Evolutionary conservation across 1,140 invertebrate genomes (phyloP).

Genomic region (Ganaspis sp.): DNA sequence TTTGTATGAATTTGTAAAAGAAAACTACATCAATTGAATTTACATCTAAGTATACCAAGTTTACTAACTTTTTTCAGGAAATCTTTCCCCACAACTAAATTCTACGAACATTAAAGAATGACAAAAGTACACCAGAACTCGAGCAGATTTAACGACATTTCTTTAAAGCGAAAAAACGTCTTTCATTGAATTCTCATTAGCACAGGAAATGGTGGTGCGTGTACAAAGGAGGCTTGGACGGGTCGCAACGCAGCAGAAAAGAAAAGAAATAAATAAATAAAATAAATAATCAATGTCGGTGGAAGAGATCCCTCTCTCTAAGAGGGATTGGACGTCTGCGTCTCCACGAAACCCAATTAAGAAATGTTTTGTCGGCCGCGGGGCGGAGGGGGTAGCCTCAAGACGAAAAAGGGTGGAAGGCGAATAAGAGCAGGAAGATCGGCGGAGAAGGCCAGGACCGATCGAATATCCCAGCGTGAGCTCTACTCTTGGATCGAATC

Average conservation of each 20-base stretch:
- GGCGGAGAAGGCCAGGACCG: conserved; percentile 60
- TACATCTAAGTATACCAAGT: too few species aligned
- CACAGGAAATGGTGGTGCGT: conserved; percentile 51
- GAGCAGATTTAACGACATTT: too few species aligned
- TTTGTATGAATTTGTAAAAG: too few species aligned
- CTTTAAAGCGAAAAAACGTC: conserved; percentile 1
- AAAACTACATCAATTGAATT: too few species aligned
- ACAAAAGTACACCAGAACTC: too few species aligned
- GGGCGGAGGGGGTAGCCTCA: conserved; percentile 45
- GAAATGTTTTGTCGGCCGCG: conserved; percentile 76
- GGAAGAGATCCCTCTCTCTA: conserved; percentile 37
- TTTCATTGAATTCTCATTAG: conserved; percentile 64
- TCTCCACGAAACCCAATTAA: conserved; percentile 74
- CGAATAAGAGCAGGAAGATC: conserved; percentile 65
- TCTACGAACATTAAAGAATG: too few species aligned
- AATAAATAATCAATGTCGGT: conserved; percentile 62
- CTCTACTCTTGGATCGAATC: conserved; percentile 61
- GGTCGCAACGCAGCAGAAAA: conserved; percentile 31
- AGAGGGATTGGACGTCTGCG: conserved; percentile 55
- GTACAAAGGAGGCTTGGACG: conserved; percentile 47
- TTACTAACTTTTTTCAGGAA: too few species aligned
- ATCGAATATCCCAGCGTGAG: conserved; percentile 71
- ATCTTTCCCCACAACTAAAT: too few species aligned
- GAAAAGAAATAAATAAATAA: conserved; percentile 55
- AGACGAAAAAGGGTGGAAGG: conserved; percentile 48